A percentile compares a stretch with the other conserved stretches of the same genome.
Evolutionary conservation across 2,797 vertebrate genomes (phyloP).

Genomic region (Calcarius lapponicus): DNA sequence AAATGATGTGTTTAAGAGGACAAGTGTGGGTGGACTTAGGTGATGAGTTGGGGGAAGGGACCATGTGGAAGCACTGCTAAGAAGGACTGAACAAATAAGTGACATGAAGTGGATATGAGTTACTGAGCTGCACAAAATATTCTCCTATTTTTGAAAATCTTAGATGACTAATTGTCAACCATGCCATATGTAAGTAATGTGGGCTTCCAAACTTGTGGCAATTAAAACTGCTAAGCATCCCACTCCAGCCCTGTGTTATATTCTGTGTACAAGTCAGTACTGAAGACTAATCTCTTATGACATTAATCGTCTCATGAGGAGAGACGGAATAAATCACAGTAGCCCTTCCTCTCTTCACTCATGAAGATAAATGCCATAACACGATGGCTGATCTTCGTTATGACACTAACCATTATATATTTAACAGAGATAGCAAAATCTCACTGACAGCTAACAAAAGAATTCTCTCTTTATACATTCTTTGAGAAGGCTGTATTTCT

Average conservation of each 20-base stretch:
- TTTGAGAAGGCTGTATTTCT: slow-evolving; percentile 35
- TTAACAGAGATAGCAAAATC: slow-evolving; percentile 70
- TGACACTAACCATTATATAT: slow-evolving; percentile 73
- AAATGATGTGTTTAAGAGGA: not conserved
- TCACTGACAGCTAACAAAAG: slow-evolving; percentile 69
- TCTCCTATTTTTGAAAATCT: slow-evolving; percentile 44
- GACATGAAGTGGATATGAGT: slow-evolving; percentile 1
- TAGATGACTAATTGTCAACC: slow-evolving; percentile 51
- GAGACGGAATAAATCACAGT: slow-evolving; percentile 60
- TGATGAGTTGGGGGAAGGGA: not conserved
- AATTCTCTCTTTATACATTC: slow-evolving; percentile 56
- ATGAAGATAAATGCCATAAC: slow-evolving; percentile 70
- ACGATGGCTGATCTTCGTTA: slow-evolving; percentile 68
- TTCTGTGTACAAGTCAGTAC: slow-evolving; percentile 39
- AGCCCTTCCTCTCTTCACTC: slow-evolving; percentile 69
- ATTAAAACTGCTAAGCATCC: slow-evolving; percentile 51
- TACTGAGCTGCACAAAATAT: slow-evolving; percentile 26
- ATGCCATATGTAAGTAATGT: slow-evolving; percentile 46
- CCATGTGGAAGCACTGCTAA: not conserved
- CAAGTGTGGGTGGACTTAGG: slow-evolving; percentile 9
- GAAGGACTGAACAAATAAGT: not conserved
- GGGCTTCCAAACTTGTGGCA: slow-evolving; percentile 44
- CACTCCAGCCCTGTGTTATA: slow-evolving; percentile 31
- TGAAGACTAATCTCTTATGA: slow-evolving; percentile 61
- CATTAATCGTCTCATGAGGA: slow-evolving; percentile 67